These are phyloP conservation scores for Melanotaenia trifasciata DNA, from an alignment of 2,797 vertebrate genomes.

Conservation along the genomic window DNA sequence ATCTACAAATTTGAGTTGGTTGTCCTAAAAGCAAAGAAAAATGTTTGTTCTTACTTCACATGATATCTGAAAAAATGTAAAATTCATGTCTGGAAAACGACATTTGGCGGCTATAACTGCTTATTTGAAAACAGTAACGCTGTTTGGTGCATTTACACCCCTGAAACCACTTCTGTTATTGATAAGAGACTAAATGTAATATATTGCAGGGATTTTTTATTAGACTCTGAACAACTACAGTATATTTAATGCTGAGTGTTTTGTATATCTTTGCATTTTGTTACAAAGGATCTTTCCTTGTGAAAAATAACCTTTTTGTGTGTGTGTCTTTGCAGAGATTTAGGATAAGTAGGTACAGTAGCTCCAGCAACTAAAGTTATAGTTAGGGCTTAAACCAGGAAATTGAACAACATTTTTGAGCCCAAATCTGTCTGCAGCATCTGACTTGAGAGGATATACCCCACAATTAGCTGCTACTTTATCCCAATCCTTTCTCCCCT, in stretches of 20 bases:
- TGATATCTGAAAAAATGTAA: neutral
- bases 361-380: constrained; percentile 49
- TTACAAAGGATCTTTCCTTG: neutral
- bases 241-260: no score
- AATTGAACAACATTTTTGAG: constrained; percentile 71
- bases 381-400: constrained; percentile 63
- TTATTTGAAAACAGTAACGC: neutral
- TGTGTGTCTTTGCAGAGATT: constrained; percentile 12
- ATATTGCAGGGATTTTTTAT: no score
- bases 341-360: constrained; percentile 24
- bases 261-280: no score
- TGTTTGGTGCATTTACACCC: neutral
- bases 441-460: constrained; percentile 58
- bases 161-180: neutral
- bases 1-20: neutral
- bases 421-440: constrained; percentile 58
- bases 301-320: constrained; percentile 26
- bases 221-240: no score
- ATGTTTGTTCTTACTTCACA: no score
- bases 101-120: neutral
- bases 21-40: neutral
- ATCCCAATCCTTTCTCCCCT: constrained; percentile 25
- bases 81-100: neutral
- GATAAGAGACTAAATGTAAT: neutral
- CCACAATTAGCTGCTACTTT: constrained; percentile 51